Percentiles rank a stretch among this genome's conserved stretches.
Conservation (phyloP, 2,888 invertebrate genomes). For the Biston stratarius region DNA sequence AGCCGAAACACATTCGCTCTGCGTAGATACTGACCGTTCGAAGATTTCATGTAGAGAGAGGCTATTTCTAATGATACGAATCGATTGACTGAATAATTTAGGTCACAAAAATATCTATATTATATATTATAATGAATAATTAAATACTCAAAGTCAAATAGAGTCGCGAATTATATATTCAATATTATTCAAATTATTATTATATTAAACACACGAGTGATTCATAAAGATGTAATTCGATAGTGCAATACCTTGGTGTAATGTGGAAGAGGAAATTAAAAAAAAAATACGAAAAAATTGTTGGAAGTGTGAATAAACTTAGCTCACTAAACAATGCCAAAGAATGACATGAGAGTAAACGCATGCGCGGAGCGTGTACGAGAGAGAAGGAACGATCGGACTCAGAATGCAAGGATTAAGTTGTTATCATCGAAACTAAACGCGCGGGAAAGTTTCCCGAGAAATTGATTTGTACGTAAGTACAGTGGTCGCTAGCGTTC, state of each 20-base stretch:
- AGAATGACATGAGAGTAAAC: slow-evolving; percentile 72
- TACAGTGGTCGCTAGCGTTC: slow-evolving; percentile 51
- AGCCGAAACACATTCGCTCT: slow-evolving; percentile 46
- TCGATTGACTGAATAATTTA: slow-evolving; percentile 85
- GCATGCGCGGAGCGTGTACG: slow-evolving; percentile 65
- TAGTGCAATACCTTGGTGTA: slow-evolving; percentile 72
- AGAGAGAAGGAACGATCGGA: slow-evolving; percentile 65
- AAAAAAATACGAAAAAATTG: slow-evolving; percentile 47
- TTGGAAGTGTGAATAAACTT: slow-evolving; percentile 67
- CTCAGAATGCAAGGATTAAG: slow-evolving; percentile 67
- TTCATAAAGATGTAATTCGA: slow-evolving; percentile 52
- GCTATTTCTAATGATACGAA: slow-evolving; percentile 83
- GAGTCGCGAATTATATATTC: slow-evolving; percentile 43
- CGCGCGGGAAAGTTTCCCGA: slow-evolving; percentile 53
- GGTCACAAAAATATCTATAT: slow-evolving; percentile 67
- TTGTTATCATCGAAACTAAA: slow-evolving; percentile 59
- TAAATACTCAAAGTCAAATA: slow-evolving; percentile 68
- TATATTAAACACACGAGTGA: slow-evolving; percentile 40
- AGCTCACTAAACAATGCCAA: slow-evolving; percentile 86
- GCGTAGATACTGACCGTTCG: slow-evolving; percentile 60
- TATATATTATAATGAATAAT: slow-evolving; percentile 69
- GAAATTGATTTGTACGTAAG: slow-evolving; percentile 38
- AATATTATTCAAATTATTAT: slow-evolving; percentile 37
- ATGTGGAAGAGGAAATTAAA: slow-evolving; percentile 57
- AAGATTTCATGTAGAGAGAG: slow-evolving; percentile 76